Evolutionary conservation across 2,113 vertebrate species (phyloP), one percentile per base, ranked within the genome.

Genomic region (Sakesphorus luctuosus): DNA sequence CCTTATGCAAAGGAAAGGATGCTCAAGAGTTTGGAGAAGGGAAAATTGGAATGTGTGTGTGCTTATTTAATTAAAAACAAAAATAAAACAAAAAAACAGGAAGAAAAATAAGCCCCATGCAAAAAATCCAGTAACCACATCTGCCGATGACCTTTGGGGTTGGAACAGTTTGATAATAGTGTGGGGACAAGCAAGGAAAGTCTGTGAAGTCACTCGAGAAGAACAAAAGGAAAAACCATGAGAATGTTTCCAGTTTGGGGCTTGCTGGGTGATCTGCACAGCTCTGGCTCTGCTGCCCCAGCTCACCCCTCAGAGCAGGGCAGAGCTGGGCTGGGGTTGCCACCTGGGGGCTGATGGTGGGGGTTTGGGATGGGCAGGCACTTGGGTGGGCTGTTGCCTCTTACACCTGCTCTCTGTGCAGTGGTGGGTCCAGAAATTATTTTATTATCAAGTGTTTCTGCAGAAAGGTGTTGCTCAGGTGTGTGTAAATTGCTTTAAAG

Each of bases 161-260:
- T 97, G 96, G 96, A 93, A 68, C n/a, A 88, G 56, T 65, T 88
- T 84, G 96, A 13, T 87, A 89, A 29, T 89, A 62, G 50, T 18
- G 75, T 59, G 75, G 46, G 78, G 85, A 84, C 18, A 16, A 19
- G 90, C 63, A 90, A 17, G 94, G 95, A 86, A 96, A 96, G 85
- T 88, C 55, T 86, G 44, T 86, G 94, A 82, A 75, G 88, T 93
- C 94, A 86, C 61, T 84, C 25, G 21, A 88, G 35, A 15, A 59
- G 79, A 92, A 75, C 78, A 92, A 62, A 84, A 86, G 92, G 92
- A 74, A 93, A 93, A 96, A 29, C 12, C 56, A 35, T 5, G 83
- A 86, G 56, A 52, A 33, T 78, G 11, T 86, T 97, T 93, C 90
- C 92, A 93, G 72, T 23, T 67, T n/a, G 40, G 59, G 68, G 47